Conservation (phyloP, 2,113 vertebrate species). For the Syrrhaptes paradoxus region DNA sequence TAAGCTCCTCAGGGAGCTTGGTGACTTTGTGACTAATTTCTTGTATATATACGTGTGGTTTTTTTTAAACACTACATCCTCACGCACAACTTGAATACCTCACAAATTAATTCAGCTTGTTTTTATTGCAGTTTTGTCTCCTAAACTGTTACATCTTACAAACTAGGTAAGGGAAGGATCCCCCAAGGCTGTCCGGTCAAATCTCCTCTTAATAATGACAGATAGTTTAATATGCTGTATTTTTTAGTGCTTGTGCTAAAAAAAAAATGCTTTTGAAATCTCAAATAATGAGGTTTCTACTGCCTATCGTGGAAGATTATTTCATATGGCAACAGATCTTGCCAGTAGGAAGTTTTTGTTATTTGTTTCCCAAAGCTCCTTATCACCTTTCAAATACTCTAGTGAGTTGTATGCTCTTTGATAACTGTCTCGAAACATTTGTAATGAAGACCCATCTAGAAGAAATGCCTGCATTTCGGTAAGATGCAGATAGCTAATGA, state of each 20-base stretch:
- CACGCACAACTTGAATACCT: background rate
- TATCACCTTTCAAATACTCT: constrained; percentile 14
- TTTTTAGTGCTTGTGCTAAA: background rate
- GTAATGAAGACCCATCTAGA: background rate
- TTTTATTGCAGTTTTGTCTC: background rate
- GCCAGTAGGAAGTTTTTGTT: constrained; percentile 1
- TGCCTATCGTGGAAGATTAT: constrained; percentile 11
- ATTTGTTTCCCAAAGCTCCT: constrained; percentile 34
- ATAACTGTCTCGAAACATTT: constrained; percentile 15
- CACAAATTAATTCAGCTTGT: background rate
- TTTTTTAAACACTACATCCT: background rate
- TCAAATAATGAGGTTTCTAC: background rate
- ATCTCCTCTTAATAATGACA: background rate
- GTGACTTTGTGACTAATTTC: background rate
- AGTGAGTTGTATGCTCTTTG: constrained; percentile 10
- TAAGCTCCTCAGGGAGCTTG: background rate
- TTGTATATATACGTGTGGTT: background rate
- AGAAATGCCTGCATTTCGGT: background rate
- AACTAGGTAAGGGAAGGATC: background rate
- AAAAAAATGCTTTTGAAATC: background rate
- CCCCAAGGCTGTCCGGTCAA: background rate
- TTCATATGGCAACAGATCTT: background rate
- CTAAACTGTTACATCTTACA: background rate
- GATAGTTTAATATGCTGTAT: background rate
- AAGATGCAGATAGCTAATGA: background rate